A percentile compares a stretch with the other conserved stretches of the same genome.
Conservation (phyloP, 1,140 invertebrate genomes). For the Drosophila busckii region DNA sequence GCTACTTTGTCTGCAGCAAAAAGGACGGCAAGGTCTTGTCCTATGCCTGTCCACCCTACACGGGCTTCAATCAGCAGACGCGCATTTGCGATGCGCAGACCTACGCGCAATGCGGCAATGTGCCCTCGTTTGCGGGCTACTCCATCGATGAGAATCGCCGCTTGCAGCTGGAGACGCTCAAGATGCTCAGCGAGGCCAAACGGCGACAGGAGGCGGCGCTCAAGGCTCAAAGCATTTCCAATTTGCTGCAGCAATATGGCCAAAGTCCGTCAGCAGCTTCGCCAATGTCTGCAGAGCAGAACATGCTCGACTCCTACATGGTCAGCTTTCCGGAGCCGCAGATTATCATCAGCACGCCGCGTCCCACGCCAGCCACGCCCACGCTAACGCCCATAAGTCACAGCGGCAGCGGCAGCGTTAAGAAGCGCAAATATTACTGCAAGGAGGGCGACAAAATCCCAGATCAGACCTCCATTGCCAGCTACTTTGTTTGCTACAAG, state of each 20-base stretch:
- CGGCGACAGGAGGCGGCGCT: conserved; percentile 55
- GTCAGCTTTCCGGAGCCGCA: conserved; percentile 34
- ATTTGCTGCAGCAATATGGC: conserved; percentile 61
- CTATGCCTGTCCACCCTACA: conserved; percentile 80
- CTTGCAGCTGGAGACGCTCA: conserved; percentile 61
- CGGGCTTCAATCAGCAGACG: conserved; percentile 79
- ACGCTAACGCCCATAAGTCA: conserved; percentile 8
- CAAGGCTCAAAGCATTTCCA: conserved; percentile 63
- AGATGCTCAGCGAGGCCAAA: conserved; percentile 64
- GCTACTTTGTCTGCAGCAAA: conserved; percentile 80
- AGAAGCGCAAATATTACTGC: conserved; percentile 74
- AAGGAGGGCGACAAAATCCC: conserved; percentile 75
- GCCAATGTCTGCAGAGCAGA: conserved; percentile 28
- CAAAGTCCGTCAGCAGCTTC: neutral
- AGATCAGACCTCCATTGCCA: conserved; percentile 70
- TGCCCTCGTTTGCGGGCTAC: conserved; percentile 41
- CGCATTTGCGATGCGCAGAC: conserved; percentile 79
- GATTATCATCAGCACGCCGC: conserved; percentile 25
- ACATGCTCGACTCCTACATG: conserved; percentile 50
- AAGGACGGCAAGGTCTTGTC: conserved; percentile 77
- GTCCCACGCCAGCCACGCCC: conserved; percentile 25
- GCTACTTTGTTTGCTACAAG: conserved; percentile 78
- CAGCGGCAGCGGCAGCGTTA: conserved; percentile 17
- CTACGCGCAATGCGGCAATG: conserved; percentile 66
- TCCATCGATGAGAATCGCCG: conserved; percentile 58